phyloP scores from a whole-genome alignment of 1,140 invertebrate species.

The Ptiloglossa arizonensis region DNA sequence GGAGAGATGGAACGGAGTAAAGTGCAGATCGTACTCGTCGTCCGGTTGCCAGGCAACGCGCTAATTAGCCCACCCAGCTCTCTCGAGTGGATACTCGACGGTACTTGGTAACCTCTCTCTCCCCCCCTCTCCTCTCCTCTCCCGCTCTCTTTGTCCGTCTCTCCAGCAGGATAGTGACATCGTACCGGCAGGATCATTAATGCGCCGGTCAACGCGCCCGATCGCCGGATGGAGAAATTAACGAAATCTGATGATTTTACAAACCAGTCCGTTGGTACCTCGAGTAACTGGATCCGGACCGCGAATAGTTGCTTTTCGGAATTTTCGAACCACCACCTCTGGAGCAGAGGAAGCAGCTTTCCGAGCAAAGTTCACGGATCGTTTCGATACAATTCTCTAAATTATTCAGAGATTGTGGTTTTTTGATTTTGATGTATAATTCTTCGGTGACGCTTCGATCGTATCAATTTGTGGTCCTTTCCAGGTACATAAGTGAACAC shows the following conservation, averaged over 20 bases:
- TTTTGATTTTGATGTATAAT: no score
- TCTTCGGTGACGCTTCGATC: no score
- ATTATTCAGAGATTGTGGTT: no score
- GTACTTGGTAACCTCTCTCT: slow-evolving; percentile 52
- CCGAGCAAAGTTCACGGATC: no score
- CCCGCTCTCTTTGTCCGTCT: slow-evolving; percentile 37
- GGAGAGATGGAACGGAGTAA: slow-evolving; percentile 69
- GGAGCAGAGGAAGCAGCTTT: no score
- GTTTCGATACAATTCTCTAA: no score
- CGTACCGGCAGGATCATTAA: slow-evolving; percentile 6
- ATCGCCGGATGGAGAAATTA: neutral
- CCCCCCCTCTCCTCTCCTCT: slow-evolving; percentile 55
- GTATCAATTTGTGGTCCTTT: no score
- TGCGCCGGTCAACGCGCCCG: neutral
- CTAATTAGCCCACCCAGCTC: slow-evolving; percentile 82
- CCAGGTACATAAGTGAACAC: no score
- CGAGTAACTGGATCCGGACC: no score
- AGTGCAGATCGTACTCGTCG: slow-evolving; percentile 78
- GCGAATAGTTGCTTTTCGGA: no score
- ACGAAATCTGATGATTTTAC: neutral
- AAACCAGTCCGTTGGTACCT: neutral
- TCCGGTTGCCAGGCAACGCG: slow-evolving; percentile 80
- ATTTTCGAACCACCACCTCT: no score
- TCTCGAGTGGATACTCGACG: slow-evolving; percentile 81
- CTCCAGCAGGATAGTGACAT: slow-evolving; percentile 3